Conservation (phyloP, 1,140 invertebrate genomes). For the Muscidifurax raptorellus region DNA sequence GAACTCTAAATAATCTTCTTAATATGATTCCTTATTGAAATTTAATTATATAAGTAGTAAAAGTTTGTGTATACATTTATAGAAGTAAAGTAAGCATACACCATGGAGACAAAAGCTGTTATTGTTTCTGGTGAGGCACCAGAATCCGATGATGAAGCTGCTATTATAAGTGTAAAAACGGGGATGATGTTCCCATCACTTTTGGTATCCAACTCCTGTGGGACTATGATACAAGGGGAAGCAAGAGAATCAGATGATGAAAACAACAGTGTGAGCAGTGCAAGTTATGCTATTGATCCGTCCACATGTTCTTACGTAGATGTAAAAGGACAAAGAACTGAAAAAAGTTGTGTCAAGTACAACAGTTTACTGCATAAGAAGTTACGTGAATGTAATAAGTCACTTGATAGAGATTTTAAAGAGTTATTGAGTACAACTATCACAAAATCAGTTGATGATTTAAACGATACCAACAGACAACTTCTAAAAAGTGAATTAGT, state of each 20-base stretch:
- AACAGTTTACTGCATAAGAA: constrained; percentile 74
- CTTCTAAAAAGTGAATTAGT: constrained; percentile 71
- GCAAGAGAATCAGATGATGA: constrained; percentile 73
- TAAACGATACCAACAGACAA: constrained; percentile 69
- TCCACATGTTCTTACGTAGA: constrained; percentile 69
- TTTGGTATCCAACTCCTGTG: constrained; percentile 64
- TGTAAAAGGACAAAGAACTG: constrained; percentile 62
- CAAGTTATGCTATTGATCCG: constrained; percentile 69
- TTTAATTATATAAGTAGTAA: background rate
- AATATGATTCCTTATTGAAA: background rate
- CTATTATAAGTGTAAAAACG: constrained; percentile 59
- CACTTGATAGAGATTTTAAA: constrained; percentile 67
- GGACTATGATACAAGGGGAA: constrained; percentile 72
- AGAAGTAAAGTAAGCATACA: background rate
- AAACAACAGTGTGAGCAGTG: constrained; percentile 66
- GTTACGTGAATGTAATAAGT: constrained; percentile 72
- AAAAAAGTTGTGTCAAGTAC: constrained; percentile 70
- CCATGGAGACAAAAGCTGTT: constrained; percentile 71
- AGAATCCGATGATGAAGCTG: constrained; percentile 72
- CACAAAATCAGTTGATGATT: constrained; percentile 64
- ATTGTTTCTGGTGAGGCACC: constrained; percentile 73
- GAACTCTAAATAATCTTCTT: background rate
- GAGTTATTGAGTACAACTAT: constrained; percentile 66
- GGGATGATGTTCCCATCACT: constrained; percentile 63
- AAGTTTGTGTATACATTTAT: background rate